Percentiles rank a stretch among this genome's conserved stretches.
These are phyloP conservation scores for Pocillopora grandis DNA, from an alignment of 92 coral and sea anemone genomes.

Conservation along the genomic window DNA sequence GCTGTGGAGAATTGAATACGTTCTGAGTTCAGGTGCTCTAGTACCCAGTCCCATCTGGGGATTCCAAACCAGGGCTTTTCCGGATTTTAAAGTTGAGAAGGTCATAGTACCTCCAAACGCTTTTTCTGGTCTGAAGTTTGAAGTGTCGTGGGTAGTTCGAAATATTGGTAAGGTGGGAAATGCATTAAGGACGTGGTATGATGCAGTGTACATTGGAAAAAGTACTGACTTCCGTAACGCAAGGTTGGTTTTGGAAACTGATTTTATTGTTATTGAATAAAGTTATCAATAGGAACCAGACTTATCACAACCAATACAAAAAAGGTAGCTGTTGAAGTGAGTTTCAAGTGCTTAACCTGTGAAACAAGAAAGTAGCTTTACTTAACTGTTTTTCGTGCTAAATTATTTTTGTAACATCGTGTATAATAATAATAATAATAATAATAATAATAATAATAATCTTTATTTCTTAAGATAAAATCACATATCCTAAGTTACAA, in stretches of 20 bases:
- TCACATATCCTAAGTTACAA: too few relatives aligned
- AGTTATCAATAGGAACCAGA: neutral
- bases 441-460: too few relatives aligned
- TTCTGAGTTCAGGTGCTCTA: slow-evolving; percentile 49
- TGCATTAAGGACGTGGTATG: slow-evolving; percentile 51
- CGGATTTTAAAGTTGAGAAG: slow-evolving; percentile 63
- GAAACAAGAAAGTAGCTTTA: too few relatives aligned
- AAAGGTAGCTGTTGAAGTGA: too few relatives aligned
- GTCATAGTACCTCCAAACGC: slow-evolving; percentile 64
- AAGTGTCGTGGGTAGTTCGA: slow-evolving; percentile 82
- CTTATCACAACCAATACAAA: neutral
- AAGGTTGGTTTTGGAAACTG: slow-evolving; percentile 19
- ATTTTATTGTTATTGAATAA: neutral
- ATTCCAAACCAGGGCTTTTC: slow-evolving; percentile 68
- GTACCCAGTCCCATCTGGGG: slow-evolving; percentile 88
- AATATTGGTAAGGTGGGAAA: slow-evolving; percentile 73
- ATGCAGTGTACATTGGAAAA: slow-evolving; percentile 62
- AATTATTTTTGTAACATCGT: too few relatives aligned
- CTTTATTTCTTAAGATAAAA: too few relatives aligned
- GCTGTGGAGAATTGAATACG: slow-evolving; percentile 76
- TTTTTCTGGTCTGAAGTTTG: slow-evolving; percentile 71
- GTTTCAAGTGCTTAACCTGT: too few relatives aligned
- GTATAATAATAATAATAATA: too few relatives aligned
- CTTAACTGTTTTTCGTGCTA: too few relatives aligned
- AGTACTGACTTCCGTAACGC: slow-evolving; percentile 49